phyloP scores from a whole-genome alignment of 2,797 vertebrate genomes.

The Rhinoraja longicauda region DNA sequence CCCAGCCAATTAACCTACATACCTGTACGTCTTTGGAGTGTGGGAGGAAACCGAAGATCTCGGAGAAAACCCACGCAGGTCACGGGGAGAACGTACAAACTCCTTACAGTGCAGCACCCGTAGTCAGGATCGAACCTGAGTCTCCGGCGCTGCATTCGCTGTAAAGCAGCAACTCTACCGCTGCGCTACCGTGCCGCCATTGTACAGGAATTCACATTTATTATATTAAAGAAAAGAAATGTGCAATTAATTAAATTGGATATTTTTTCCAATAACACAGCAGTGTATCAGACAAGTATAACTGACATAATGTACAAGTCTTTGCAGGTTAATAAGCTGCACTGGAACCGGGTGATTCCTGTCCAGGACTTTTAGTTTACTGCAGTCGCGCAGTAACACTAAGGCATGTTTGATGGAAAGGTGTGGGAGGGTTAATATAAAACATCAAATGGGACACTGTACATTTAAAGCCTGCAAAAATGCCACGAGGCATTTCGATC shows the following conservation, averaged over 20 bases:
- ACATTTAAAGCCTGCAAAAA: slow-evolving; percentile 33
- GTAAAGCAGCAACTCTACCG: too few species aligned
- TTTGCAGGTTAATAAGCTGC: slow-evolving; percentile 30
- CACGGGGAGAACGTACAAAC: too few species aligned
- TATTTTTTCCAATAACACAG: slow-evolving; percentile 50
- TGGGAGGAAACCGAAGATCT: too few species aligned
- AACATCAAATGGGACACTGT: slow-evolving; percentile 31
- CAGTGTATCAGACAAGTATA: slow-evolving; percentile 62
- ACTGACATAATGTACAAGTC: slow-evolving; percentile 56
- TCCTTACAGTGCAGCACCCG: too few species aligned
- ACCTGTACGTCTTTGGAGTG: too few species aligned
- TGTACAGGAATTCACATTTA: slow-evolving; percentile 48
- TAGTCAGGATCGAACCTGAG: too few species aligned
- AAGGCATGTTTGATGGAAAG: slow-evolving; percentile 35
- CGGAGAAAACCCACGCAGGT: too few species aligned
- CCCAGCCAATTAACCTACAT: too few species aligned
- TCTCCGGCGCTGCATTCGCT: too few species aligned
- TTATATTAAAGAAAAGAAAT: slow-evolving; percentile 72
- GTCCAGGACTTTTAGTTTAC: slow-evolving; percentile 31
- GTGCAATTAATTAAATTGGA: slow-evolving; percentile 60
- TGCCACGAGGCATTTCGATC: slow-evolving; percentile 19
- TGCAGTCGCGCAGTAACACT: slow-evolving; percentile 9
- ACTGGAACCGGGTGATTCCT: slow-evolving; percentile 1
- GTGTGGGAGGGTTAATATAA: slow-evolving; percentile 27
- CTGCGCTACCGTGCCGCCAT: too few species aligned